Conservation (phyloP, 1,140 invertebrate genomes). For the Papilio polyxenes region DNA sequence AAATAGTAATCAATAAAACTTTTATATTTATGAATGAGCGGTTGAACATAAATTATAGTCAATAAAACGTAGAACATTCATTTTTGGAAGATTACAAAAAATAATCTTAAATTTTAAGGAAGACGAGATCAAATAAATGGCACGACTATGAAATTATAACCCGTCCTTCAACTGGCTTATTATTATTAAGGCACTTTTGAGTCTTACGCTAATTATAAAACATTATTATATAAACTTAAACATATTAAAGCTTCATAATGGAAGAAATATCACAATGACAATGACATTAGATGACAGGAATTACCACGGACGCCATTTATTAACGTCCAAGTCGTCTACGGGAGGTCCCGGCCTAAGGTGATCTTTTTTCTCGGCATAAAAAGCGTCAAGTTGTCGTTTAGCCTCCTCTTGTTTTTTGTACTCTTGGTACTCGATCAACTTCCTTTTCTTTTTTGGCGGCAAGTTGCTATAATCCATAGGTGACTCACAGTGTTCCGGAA, state of each 20-base stretch:
- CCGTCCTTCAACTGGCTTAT: conserved; percentile 38
- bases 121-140: conserved; percentile 77
- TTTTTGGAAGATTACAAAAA: conserved; percentile 46
- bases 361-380: conserved; percentile 70
- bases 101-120: conserved; percentile 51
- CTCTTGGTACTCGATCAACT: conserved; percentile 78
- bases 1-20: conserved; percentile 21
- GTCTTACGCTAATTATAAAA: conserved; percentile 45
- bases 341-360: conserved; percentile 55
- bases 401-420: conserved; percentile 77
- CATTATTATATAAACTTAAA: conserved; percentile 61
- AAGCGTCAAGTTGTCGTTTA: conserved; percentile 68
- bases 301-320: conserved; percentile 76
- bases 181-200: conserved; percentile 51
- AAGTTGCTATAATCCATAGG: conserved; percentile 78
- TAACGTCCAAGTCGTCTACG: conserved; percentile 59
- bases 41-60: conserved; percentile 9
- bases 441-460: conserved; percentile 79
- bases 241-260: conserved; percentile 79
- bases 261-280: conserved; percentile 76
- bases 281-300: conserved; percentile 40
- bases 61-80: conserved; percentile 23
- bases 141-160: conserved; percentile 53
- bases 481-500: conserved; percentile 75
- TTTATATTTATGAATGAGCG: conserved; percentile 25